Evolutionary conservation across 2,888 invertebrate genomes (phyloP), one percentile per base, ranked within the genome.

Genomic region (Noctua pronuba): DNA sequence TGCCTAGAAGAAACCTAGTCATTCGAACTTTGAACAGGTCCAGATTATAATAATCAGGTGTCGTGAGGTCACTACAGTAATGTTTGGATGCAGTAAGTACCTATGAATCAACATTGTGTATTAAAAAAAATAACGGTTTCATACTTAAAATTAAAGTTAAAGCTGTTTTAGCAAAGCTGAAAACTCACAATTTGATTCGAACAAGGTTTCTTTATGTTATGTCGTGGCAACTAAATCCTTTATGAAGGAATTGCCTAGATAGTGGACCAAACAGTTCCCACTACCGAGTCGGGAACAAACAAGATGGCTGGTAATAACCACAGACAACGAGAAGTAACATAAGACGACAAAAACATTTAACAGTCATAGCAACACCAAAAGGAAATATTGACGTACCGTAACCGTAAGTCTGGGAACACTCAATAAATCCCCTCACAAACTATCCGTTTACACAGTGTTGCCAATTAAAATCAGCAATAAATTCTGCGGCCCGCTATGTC

Each of bases 391-490:
- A 84, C 84, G 73, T 62, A 72, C 75, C 69, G 83, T 75, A 80
- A 73, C 79, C 86, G 76, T 83, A 88, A 85, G 82, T 80, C 85
- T 82, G 67, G 83, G 82, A 88, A 82, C 84, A 85, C 85, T 79
- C 85, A 80, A 86, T 86, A 87, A 82, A 82, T 87, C 80, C 79
- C 70, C 31, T 69, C 60, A 80, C 84, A 80, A 87, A 87, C 88
- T 88, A 88, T 86, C 86, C 83, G 80, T 82, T 87, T 84, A 84
- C 85, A 86, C 87, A 86, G 88, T 85, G 88, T 88, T 89, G 88
- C 89, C 87, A 85, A 92, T 92, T 93, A 91, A 92, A 91, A 91
- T 91, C 86, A 87, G 89, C 90, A 91, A 91, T 90, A 89, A 92
- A 91, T 88, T 83, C 83, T 89, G 88, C 88, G 87, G 90, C 41